Percentiles rank a stretch among this genome's conserved stretches.
phyloP scores from a whole-genome alignment of 2,888 invertebrate species.

The Chydorus sphaericus region DNA sequence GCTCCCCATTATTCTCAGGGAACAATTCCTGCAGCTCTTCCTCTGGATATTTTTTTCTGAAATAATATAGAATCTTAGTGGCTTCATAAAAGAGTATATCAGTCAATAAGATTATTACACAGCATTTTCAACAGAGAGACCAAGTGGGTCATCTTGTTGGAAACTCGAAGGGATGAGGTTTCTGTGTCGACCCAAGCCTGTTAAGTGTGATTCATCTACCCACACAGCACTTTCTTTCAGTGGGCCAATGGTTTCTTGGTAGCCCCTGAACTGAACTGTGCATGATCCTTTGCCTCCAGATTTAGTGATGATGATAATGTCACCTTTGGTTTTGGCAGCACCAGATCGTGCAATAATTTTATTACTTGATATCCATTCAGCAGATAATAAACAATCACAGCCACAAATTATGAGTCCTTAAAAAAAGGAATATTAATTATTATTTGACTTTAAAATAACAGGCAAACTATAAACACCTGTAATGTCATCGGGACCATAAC shows the following conservation, averaged over 20 bases:
- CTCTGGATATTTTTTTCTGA: slow-evolving; percentile 66
- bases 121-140: slow-evolving; percentile 81
- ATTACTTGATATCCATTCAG: slow-evolving; percentile 95
- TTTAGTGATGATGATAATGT: slow-evolving; percentile 74
- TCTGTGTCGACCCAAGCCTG: slow-evolving; percentile 61
- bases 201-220: slow-evolving; percentile 88
- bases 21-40: slow-evolving; percentile 76
- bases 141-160: slow-evolving; percentile 82
- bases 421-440: slow-evolving; percentile 11
- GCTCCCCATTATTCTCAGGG: slow-evolving; percentile 73
- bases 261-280: slow-evolving; percentile 75
- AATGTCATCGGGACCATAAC: slow-evolving; percentile 67
- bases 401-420: slow-evolving; percentile 89
- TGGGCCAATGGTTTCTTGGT: slow-evolving; percentile 76
- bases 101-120: slow-evolving; percentile 35
- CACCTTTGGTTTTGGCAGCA: slow-evolving; percentile 76
- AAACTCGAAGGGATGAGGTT: slow-evolving; percentile 72
- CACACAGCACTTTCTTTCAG: slow-evolving; percentile 96
- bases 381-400: slow-evolving; percentile 82
- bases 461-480: slow-evolving; percentile 42
- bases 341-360: slow-evolving; percentile 94
- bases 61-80: slow-evolving; percentile 17
- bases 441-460: neutral
- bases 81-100: neutral
- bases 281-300: slow-evolving; percentile 77